A percentile compares a stretch with the other conserved stretches of the same genome.
phyloP scores from a whole-genome alignment of 1,140 invertebrate genomes.

The Zophobas morio region DNA sequence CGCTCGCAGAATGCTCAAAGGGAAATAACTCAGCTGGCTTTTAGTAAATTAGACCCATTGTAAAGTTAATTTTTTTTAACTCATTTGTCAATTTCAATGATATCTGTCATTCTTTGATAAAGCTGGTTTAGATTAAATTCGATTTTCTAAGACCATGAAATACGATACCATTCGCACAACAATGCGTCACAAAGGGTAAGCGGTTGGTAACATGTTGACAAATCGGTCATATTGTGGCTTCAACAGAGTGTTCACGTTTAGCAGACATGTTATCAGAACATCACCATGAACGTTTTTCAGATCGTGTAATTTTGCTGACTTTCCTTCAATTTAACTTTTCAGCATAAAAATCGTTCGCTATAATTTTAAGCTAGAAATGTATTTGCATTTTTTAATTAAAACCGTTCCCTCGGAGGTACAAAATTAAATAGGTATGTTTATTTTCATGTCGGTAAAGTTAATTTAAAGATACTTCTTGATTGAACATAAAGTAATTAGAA shows the following conservation, averaged over 20 bases:
- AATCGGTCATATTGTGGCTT: slow-evolving; percentile 13
- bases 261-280: neutral
- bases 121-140: neutral
- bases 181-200: slow-evolving; percentile 2
- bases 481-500: slow-evolving; percentile 28
- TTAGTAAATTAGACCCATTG: slow-evolving; percentile 39
- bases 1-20: slow-evolving; percentile 18
- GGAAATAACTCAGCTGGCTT: slow-evolving; percentile 30
- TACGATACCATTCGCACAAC: neutral
- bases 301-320: neutral
- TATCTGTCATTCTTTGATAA: slow-evolving; percentile 9
- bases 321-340: slow-evolving; percentile 4
- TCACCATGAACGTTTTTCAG: too few species aligned
- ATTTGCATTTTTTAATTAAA: slow-evolving; percentile 38
- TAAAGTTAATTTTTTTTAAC: slow-evolving; percentile 37
- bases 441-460: slow-evolving; percentile 24
- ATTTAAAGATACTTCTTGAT: slow-evolving; percentile 29
- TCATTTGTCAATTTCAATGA: slow-evolving; percentile 35
- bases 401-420: slow-evolving; percentile 16
- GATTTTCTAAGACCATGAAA: slow-evolving; percentile 5
- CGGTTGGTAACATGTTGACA: slow-evolving; percentile 4
- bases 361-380: slow-evolving; percentile 24
- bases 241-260: slow-evolving; percentile 8
- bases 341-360: slow-evolving; percentile 2
- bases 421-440: slow-evolving; percentile 34